Percentiles rank a stretch among this genome's conserved stretches.
These are phyloP conservation scores for Peromyscus nudipes DNA, from an alignment of 2,797 vertebrate species.

Conservation along the genomic window DNA sequence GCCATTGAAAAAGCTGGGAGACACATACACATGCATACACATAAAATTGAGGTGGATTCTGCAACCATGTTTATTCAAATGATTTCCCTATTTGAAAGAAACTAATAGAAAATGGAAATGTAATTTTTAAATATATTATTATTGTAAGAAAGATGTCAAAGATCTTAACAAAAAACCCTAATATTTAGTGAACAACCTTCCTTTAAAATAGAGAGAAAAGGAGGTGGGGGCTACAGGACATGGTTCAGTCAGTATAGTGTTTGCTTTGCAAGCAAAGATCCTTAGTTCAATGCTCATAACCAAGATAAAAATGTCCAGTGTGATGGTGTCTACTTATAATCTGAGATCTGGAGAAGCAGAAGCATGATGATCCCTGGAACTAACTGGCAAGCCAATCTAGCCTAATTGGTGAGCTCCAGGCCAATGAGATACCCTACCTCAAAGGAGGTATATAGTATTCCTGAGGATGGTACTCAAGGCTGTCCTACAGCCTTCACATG, in stretches of 20 bases:
- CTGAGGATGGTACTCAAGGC: not conserved
- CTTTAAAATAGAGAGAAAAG: not conserved
- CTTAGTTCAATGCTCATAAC: not conserved
- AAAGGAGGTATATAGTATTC: not conserved
- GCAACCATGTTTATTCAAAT: not conserved
- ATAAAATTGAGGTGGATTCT: constrained; percentile 23
- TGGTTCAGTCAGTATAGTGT: not conserved
- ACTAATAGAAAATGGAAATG: not conserved
- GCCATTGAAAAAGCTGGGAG: not conserved
- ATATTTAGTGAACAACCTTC: not conserved
- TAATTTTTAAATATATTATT: not conserved
- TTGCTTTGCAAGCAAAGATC: not conserved
- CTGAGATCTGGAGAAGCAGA: not conserved
- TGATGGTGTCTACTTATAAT: not conserved
- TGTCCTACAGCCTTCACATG: not conserved
- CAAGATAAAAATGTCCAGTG: not conserved
- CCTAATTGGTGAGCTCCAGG: not conserved
- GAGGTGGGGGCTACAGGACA: not conserved
- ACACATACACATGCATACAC: not conserved
- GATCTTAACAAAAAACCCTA: not conserved
- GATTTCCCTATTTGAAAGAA: not conserved
- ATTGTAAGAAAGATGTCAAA: not conserved
- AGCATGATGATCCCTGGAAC: not conserved
- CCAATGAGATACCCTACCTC: not conserved
- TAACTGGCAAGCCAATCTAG: not conserved